Evolutionary conservation across 2,797 vertebrate species (phyloP).

Genomic region (Parauchenoglanis punctatus): DNA sequence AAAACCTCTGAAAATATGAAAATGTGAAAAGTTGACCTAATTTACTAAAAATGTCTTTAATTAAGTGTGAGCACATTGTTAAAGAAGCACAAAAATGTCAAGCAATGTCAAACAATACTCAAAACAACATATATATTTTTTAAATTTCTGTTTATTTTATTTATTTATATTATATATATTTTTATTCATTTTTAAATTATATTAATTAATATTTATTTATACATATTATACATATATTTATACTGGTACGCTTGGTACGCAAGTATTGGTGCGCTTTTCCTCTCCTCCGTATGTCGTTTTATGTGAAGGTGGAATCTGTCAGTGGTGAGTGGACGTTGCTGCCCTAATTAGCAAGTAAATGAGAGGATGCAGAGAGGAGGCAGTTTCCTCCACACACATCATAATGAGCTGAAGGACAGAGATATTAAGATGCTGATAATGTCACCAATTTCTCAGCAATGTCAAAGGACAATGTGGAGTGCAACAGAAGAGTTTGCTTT

Average conservation of each 20-base stretch:
- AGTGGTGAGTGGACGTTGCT: constrained; percentile 26
- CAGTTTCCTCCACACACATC: background rate
- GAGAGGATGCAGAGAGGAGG: constrained; percentile 14
- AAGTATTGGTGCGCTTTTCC: background rate
- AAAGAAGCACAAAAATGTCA: too few relatives aligned
- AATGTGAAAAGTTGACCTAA: too few relatives aligned
- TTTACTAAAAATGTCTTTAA: too few relatives aligned
- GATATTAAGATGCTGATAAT: constrained; percentile 33
- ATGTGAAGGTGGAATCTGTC: constrained; percentile 29
- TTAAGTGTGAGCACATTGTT: too few relatives aligned
- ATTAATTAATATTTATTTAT: too few relatives aligned
- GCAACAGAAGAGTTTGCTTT: background rate
- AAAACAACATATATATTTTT: too few relatives aligned
- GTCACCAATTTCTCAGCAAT: background rate
- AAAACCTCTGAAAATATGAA: too few relatives aligned
- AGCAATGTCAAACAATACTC: too few relatives aligned
- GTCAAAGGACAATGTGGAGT: constrained; percentile 28
- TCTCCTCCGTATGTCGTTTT: background rate
- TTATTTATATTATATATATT: too few relatives aligned
- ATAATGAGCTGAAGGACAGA: constrained; percentile 27
- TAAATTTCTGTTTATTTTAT: too few relatives aligned
- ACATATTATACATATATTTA: background rate
- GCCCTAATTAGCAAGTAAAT: constrained; percentile 43
- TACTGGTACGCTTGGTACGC: too few relatives aligned
- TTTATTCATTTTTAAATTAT: too few relatives aligned